Evolutionary conservation across 1,140 invertebrate genomes (phyloP), one percentile per base, ranked within the genome.

Genomic region (Aphaenogaster ashmeadi): DNA sequence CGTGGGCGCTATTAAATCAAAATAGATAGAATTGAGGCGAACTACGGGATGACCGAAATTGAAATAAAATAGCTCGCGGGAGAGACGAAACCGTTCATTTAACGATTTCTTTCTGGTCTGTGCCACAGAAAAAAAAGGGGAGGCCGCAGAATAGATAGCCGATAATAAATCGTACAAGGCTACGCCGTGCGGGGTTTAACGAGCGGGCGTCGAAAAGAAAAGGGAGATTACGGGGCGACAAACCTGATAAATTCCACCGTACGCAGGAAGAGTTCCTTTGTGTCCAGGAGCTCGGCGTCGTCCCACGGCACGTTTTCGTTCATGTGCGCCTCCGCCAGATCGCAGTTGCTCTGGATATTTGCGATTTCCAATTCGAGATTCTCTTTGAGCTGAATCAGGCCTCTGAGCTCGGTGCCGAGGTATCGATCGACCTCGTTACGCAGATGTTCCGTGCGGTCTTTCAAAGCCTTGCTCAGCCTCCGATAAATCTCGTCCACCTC

Each of bases 321-420:
- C 96, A 99, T 98, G 95, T 98, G 97, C 95, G 98, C 98, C 95
- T 99, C 99, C n/a, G 98, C 98, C 86, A 99, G 96, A 94, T 99
- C 99, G 96, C 98, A 99, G 95, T 99, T 99, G 93, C 98, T 98
- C 91, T 97, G 96, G 84, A 99, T 99, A 95, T 99, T 99, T 67
- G 97, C 97, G 91, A 99, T 97, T 96, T 99, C 99, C 93, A 98
- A 97, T 93, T 99, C 98, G 84, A 99, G 95, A 95, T 99, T 99
- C 95, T 99, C 98, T 95, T 99, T 98, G n/a, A 99, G 96, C 79
- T 97, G 97, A 33, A 97, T 97, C 62, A 99, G 96, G 91, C 98
- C 98, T 88, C 97, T 96, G 91, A 98, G 95, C 96, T 99, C 98
- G 44, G 97, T 97, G 66, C 97, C 96, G 89, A 98, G 95, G 94